Percentiles rank a stretch among this genome's conserved stretches.
phyloP scores from a whole-genome alignment of 2,888 invertebrate genomes.

The Homarus gammarus region DNA sequence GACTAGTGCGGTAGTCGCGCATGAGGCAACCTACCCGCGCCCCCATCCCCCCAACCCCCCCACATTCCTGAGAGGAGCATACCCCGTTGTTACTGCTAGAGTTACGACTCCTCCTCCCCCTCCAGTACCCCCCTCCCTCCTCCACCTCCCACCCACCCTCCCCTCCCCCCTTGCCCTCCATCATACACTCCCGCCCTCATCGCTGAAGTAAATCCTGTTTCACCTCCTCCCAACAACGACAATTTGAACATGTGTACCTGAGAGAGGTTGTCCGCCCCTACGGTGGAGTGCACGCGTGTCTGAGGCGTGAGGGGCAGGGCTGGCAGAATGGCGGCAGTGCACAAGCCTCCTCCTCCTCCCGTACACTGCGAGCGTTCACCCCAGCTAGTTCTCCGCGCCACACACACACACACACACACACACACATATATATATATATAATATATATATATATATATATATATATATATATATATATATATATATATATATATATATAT shows the following conservation, averaged over 20 bases:
- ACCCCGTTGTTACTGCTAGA: constrained; percentile 58
- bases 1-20: constrained; percentile 16
- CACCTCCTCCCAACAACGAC: constrained; percentile 31
- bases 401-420: constrained; percentile 25
- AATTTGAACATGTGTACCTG: constrained; percentile 21
- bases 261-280: background rate
- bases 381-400: constrained; percentile 18
- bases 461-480: constrained; percentile 2
- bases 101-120: constrained; percentile 47
- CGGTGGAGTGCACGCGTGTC: background rate
- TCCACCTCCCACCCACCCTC: background rate
- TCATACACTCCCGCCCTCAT: constrained; percentile 18
- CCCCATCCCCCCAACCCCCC: constrained; percentile 29
- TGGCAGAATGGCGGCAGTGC: constrained; percentile 47
- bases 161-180: constrained; percentile 19
- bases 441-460: background rate
- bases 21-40: constrained; percentile 34
- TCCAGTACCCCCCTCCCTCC: constrained; percentile 5
- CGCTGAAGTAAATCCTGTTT: constrained; percentile 29
- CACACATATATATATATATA: constrained; percentile 14
- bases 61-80: constrained; percentile 65
- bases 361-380: constrained; percentile 39
- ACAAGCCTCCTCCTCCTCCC: constrained; percentile 43
- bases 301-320: background rate
- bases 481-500: constrained; percentile 15